Base-by-base conservation (phyloP, 2,113 vertebrate genomes). In the Rhagologus leucostigma region DNA sequence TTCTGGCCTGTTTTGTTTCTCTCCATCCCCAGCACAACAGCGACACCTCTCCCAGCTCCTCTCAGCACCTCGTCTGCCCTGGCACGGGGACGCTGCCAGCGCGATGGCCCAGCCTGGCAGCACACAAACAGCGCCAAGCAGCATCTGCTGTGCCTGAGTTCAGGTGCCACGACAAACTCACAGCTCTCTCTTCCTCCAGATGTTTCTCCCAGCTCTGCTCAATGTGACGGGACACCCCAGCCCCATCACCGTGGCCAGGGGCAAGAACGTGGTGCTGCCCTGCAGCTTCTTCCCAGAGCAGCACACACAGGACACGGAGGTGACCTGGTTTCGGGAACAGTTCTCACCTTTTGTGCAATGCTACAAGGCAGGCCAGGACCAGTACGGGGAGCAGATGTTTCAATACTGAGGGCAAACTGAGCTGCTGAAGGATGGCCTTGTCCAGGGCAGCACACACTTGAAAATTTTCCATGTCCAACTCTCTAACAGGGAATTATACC, bases 111-210 rank as follows among this genome's bases (percentile, higher is more conserved):
- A 1, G 35, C 52, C 11, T 1, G 3, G 29, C 83, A 35, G 55
- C 71, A 5, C 50, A 9, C 0, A 0, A 26, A 15, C 47, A 1
- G 0, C 1, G 0, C 0, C 0, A 3, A 53, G 67, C 73, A 65
- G 56, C 57, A 13, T 2, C 39, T 1, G 3, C 69, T 22, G 56
- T 52, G 49, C 24, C 84, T 1, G 0, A 67, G 46, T 41, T 84
- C 26, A 4, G 29, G 27, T 3, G 1, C 49, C 16, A 4, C 9
- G 4, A 32, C 62, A 30, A 49, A 46, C 23, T 74, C 83, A 81
- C 1, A 0, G 22, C 39, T 55, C n/a, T 59, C 59, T 39, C 68
- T 56, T 69, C 69, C 74, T 42, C 8, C 0, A 6, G 10, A 6
- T 7, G 2, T 47, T 74, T 50, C 65, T 73, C 24, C 27, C 52